Base-by-base conservation (phyloP, 2,888 invertebrate genomes). In the Allolobophora icterica region DNA sequence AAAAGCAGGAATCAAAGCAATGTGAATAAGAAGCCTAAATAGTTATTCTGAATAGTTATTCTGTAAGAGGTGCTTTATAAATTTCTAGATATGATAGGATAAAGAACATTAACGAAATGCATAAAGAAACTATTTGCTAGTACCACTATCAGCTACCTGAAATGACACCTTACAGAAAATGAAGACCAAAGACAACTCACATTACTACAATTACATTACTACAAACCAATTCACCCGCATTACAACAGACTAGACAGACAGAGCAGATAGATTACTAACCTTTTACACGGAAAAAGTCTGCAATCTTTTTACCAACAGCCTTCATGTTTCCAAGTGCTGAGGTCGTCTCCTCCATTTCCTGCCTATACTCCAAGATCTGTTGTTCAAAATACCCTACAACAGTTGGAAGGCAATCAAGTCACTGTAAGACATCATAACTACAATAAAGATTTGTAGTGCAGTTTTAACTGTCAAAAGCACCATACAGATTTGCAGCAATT, bases 311-410 rank as follows among this genome's bases (percentile, higher is more conserved):
- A 19, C 94, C 92, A n/a, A 93, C 90, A n/a, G 92, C 91, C 91
- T 92, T 93, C 30, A 93, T 91, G 89, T 94, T 94, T 89, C 92
- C 91, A n/a, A 91, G 91, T 89, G 93, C 71, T 13, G 92, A 92
- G n/a, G 91, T 42, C 38, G 90, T 90, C 58, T 91, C 92, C 33
- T 92, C 92, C 92, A 93, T 92, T 91, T 94, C 94, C 19, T 92
- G 91, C 35, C 93, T 90, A 91, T 93, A 93, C 91, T 94, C 94
- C 83, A 92, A 89, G 33, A 94, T 92, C 30, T 93, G 91, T 89
- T 91, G 91, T 52, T 94, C 94, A 92, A 94, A 94, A 71, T 92
- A 87, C n/a, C 91, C 96, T 93, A 84, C 40, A 92, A 21, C 13
- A 19, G 15, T 45, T 45, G 45, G 45, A 45, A 45, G 45, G 45